A percentile compares a stretch with the other conserved stretches of the same genome.
Evolutionary conservation across 2,888 invertebrate genomes (phyloP).

Genomic region (Meganola albula): DNA sequence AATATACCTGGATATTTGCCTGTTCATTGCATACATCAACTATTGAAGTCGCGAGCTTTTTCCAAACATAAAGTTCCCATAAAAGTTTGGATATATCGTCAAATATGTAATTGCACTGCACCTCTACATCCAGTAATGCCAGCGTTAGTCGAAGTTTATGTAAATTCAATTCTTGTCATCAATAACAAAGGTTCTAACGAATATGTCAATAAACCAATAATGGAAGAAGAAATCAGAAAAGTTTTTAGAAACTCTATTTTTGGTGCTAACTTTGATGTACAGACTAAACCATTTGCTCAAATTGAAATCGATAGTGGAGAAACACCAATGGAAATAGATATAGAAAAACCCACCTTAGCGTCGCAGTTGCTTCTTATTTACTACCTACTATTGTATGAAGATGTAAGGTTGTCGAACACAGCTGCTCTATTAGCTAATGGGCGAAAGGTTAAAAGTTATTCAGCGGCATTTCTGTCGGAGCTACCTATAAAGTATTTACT

Average conservation of each 20-base stretch:
- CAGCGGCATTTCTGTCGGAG: conserved; percentile 91
- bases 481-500: conserved; percentile 95
- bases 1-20: conserved; percentile 94
- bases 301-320: conserved; percentile 77
- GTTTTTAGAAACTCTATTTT: conserved; percentile 89
- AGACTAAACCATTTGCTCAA: conserved; percentile 68
- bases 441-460: conserved; percentile 88
- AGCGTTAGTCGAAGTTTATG: conserved; percentile 94
- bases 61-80: conserved; percentile 97
- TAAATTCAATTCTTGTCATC: conserved; percentile 90
- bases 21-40: conserved; percentile 96
- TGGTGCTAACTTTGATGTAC: conserved; percentile 83
- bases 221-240: conserved; percentile 90
- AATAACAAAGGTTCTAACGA: conserved; percentile 82
- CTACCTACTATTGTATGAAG: conserved; percentile 95
- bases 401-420: conserved; percentile 87
- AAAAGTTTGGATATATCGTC: conserved; percentile 97
- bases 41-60: conserved; percentile 95
- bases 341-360: conserved; percentile 83
- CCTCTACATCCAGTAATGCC: conserved; percentile 96
- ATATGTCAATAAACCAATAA: conserved; percentile 93
- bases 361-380: conserved; percentile 94
- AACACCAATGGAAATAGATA: conserved; percentile 70
- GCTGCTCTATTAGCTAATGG: conserved; percentile 81
- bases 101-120: conserved; percentile 91